Conservation (phyloP, 2,113 vertebrate genomes). For the Proteles cristata region DNA sequence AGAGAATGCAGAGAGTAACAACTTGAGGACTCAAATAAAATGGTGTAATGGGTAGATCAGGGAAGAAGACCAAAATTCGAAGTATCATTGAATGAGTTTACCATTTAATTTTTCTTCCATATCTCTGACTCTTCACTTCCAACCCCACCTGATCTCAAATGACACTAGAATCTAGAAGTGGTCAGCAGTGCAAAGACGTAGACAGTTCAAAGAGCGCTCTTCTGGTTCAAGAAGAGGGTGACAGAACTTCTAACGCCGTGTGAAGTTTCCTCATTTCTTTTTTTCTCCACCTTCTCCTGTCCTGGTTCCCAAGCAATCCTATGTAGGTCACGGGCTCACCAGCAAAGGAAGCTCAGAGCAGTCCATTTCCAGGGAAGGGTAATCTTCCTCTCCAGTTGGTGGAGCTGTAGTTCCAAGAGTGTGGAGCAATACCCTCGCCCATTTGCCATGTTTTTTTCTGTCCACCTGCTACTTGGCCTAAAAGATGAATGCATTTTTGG, state of each 20-base stretch:
- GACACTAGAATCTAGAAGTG: not conserved
- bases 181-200: not conserved
- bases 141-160: not conserved
- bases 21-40: not conserved
- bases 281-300: not conserved
- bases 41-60: not conserved
- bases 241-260: not conserved
- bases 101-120: not conserved
- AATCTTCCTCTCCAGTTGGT: not conserved
- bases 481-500: not conserved
- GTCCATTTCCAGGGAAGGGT: not conserved
- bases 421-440: rapidly evolving
- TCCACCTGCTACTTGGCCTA: not conserved
- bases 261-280: not conserved
- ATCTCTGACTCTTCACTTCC: not conserved
- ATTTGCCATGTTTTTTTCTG: not conserved
- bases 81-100: not conserved
- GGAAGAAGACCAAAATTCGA: not conserved
- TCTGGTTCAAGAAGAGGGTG: not conserved
- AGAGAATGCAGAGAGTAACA: not conserved
- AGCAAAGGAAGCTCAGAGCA: not conserved
- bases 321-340: not conserved
- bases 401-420: not conserved
- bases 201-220: not conserved
- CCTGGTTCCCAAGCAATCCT: not conserved